Evolutionary conservation across 64 coral and sea anemone species (phyloP).

Genomic region (Cladopsammia gracilis): DNA sequence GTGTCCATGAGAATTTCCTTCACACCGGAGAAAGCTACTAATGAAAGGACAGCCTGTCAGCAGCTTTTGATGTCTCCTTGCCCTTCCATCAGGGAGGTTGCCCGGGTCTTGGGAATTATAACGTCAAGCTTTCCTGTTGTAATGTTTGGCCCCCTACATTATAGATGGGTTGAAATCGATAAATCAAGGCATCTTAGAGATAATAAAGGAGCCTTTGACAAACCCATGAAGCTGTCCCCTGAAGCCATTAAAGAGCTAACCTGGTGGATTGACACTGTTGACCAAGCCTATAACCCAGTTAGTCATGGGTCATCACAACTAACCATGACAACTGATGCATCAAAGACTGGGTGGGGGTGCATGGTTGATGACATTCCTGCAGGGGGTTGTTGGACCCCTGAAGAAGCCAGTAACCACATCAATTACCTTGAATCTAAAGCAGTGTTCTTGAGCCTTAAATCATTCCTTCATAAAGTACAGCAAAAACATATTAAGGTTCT

Average conservation of each 20-base stretch:
- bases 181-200: conserved; percentile 4
- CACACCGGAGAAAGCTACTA: background rate
- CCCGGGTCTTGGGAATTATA: background rate
- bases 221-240: conserved; percentile 5
- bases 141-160: conserved; percentile 26
- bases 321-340: conserved; percentile 17
- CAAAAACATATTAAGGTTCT: too few relatives aligned
- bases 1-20: conserved; percentile 6
- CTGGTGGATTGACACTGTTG: conserved; percentile 20
- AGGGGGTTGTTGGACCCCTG: conserved; percentile 22
- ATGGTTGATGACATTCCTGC: background rate
- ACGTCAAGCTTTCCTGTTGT: conserved; percentile 43
- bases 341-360: conserved; percentile 29
- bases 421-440: too few relatives aligned
- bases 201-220: conserved; percentile 11
- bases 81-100: conserved; percentile 15
- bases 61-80: background rate
- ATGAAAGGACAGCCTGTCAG: background rate
- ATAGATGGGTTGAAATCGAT: conserved; percentile 1
- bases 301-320: background rate
- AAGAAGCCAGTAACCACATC: too few relatives aligned
- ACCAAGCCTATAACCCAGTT: background rate
- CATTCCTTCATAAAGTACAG: too few relatives aligned
- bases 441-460: too few relatives aligned
- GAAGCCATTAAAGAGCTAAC: background rate